Evolutionary conservation across 2,113 vertebrate genomes (phyloP), one percentile per base, ranked within the genome.

Genomic region (Camarhynchus parvulus): DNA sequence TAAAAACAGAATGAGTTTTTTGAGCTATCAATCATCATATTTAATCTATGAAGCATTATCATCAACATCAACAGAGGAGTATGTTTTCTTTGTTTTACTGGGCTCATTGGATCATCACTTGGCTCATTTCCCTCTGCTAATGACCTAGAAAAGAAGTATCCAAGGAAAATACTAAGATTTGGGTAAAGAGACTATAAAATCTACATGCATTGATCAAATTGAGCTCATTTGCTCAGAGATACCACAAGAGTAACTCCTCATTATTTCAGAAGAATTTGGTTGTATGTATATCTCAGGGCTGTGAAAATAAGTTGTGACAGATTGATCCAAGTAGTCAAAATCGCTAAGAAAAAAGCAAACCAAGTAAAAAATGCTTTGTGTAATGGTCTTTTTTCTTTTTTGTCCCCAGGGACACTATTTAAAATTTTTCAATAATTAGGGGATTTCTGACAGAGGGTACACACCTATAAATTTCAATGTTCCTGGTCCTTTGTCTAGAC

Each of bases 391-490:
- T 22, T 73, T 70, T 12, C 7, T 20, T n/a, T 59, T 77, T 88
- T 56, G 7, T 50, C 42, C 58, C 31, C 33, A 37, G 62, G n/a
- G 49, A 59, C 4, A 56, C 46, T 24, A 83, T 35, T 90, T 72
- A 14, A 73, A 31, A 3, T 24, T 68, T 70, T 79, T 28, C 30
- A 78, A 53, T 53, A 66, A 63, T 59, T 49, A 16, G 52, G 44
- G 46, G 12, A 67, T 85, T 87, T 77, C 53, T 17, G 19, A 11
- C 39, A 62, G 42, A n/a, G n/a, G 70, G 77, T 97, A 98, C 98
- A 78, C 92, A 99, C 99, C 99, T 99, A 97, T 98, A 99, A 94
- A 99, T 98, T 94, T 99, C 99, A 74, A 99, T 98, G 42, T 97
- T 98, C 92, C 96, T 98, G 63, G 96, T 98, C 97, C 98, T 99